phyloP scores from a whole-genome alignment of 2,113 vertebrate genomes.

The Naja naja region DNA sequence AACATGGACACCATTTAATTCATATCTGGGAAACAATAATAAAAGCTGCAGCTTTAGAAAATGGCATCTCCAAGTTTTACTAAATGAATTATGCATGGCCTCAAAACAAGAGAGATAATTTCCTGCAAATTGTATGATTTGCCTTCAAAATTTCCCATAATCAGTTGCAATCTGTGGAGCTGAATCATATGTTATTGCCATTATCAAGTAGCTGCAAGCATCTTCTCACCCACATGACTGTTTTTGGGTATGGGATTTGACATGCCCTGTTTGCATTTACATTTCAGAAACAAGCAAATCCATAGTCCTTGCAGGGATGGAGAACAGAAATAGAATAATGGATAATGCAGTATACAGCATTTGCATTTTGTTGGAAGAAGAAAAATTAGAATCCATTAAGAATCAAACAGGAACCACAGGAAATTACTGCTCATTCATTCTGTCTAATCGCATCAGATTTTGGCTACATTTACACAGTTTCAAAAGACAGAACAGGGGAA shows the following conservation, averaged over 20 bases:
- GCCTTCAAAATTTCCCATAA: background rate
- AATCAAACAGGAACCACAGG: background rate
- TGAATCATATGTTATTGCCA: background rate
- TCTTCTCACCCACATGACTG: background rate
- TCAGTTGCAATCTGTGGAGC: background rate
- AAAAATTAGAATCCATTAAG: background rate
- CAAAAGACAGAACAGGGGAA: background rate
- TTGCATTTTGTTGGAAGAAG: background rate
- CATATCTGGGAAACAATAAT: background rate
- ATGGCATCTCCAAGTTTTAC: background rate
- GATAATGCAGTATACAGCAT: background rate
- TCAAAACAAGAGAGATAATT: background rate
- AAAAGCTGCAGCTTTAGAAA: background rate
- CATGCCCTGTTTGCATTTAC: background rate
- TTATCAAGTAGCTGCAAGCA: rapidly evolving
- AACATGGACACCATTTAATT: background rate
- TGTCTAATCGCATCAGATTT: background rate
- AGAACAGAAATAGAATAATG: background rate
- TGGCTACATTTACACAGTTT: background rate
- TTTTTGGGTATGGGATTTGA: background rate
- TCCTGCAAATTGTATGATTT: background rate
- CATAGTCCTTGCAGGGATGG: background rate
- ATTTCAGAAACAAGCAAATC: conserved; percentile 6
- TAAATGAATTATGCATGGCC: background rate
- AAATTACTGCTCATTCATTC: conserved; percentile 6